These are phyloP conservation scores for Oreochromis tanganicae DNA, from an alignment of 2,113 vertebrate genomes.

Conservation along the genomic window DNA sequence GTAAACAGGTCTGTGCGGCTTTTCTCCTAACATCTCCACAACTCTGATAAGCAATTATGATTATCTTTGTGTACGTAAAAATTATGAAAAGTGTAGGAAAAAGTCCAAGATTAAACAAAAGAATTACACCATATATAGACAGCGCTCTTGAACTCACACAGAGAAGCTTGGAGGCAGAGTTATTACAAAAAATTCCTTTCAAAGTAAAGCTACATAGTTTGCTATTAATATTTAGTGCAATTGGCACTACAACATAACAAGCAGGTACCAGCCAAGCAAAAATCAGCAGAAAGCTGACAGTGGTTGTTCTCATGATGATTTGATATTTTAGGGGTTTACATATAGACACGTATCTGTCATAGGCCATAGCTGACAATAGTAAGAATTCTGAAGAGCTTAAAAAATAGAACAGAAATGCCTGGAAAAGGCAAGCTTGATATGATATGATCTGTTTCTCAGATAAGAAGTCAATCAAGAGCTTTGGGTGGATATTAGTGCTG, in stretches of 20 bases:
- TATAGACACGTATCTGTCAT: no score
- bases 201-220: background rate
- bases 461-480: background rate
- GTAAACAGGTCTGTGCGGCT: no score
- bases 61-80: background rate
- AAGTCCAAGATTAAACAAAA: background rate
- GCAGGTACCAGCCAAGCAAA: background rate
- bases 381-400: background rate
- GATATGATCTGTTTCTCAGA: background rate
- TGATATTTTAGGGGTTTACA: no score
- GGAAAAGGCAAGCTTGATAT: background rate
- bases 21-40: no score
- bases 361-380: no score
- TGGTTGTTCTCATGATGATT: background rate
- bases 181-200: no score
- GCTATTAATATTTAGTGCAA: background rate
- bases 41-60: background rate
- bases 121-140: background rate
- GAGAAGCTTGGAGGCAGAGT: background rate
- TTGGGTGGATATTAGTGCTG: background rate
- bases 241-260: background rate
- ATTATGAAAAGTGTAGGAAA: background rate
- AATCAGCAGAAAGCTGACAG: background rate
- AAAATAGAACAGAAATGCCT: background rate
- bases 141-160: background rate